A percentile compares a stretch with the other conserved stretches of the same genome.
Evolutionary conservation across 2,797 vertebrate genomes (phyloP).

Genomic region (Coreius guichenoti): DNA sequence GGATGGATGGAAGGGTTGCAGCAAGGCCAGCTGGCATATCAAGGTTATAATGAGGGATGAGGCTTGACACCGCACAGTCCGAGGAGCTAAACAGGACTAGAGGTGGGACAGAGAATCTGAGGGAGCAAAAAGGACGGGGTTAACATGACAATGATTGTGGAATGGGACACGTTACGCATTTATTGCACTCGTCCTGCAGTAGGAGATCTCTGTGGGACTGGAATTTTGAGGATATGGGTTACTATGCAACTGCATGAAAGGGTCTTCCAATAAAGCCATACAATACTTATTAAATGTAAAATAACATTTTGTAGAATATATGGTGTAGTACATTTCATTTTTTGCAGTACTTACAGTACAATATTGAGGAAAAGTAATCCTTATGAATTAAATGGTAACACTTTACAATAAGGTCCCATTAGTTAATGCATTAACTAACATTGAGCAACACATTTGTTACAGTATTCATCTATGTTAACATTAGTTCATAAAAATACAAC

Average conservation of each 20-base stretch:
- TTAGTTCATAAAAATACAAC: neutral
- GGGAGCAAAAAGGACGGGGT: conserved; percentile 13
- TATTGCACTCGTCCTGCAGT: neutral
- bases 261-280: neutral
- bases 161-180: too few species aligned
- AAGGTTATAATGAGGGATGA: conserved; percentile 36
- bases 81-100: conserved; percentile 21
- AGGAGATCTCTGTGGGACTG: neutral
- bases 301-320: neutral
- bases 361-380: neutral
- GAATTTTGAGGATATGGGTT: neutral
- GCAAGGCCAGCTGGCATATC: conserved; percentile 1
- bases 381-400: neutral
- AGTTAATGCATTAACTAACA: neutral
- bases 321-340: too few species aligned
- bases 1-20: neutral
- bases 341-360: neutral
- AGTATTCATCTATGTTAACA: neutral
- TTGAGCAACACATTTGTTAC: neutral
- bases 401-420: neutral
- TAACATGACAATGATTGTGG: conserved; percentile 22
- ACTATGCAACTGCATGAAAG: neutral
- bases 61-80: neutral
- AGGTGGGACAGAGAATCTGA: neutral
- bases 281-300: too few species aligned